Evolutionary conservation across 2,888 invertebrate species (phyloP), one percentile per base, ranked within the genome.

Genomic region (Xestia c-nigrum): DNA sequence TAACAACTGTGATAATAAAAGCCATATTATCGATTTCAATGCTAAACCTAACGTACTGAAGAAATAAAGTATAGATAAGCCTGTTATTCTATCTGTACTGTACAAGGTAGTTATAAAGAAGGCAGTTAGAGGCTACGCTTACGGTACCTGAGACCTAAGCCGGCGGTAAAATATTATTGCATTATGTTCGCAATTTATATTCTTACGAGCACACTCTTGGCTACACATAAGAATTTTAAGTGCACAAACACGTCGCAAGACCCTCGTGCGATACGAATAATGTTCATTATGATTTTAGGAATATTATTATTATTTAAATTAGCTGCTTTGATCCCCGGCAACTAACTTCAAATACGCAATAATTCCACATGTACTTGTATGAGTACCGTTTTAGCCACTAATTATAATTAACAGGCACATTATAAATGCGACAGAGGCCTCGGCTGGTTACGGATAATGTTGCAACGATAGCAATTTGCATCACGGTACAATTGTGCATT

Each of bases 91-190:
- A 72, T 75, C 61, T 43, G 52, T 74, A 74, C 38, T 64, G 40
- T 73, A 80, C 76, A 72, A 65, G 72, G 79, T 78, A 85, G 76
- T 68, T 78, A 72, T 46, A 47, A 77, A 80, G 75, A 76, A 50
- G 61, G 79, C 90, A 90, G 91, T 91, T 90, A 90, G 89, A 92
- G 92, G 90, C 92, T 92, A 92, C 90, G 87, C 88, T 93, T 93
- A 94, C 94, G 94, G 94, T 94, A 94, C 93, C 91, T 88, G 84
- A 90, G 90, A 90, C 92, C 90, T 93, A 90, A 89, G 88, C 84
- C 81, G 77, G 78, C 85, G 77, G 85, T 86, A 85, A 76, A 79
- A 81, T 84, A 87, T 84, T 87, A 88, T 86, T 86, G 82, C 80
- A 83, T 79, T 86, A 83, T 80, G 70, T 80, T 81, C 46, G 78